Percentiles rank a stretch among this genome's conserved stretches.
phyloP scores from a whole-genome alignment of 2,113 vertebrate genomes.

The Rhabdomys dilectus region DNA sequence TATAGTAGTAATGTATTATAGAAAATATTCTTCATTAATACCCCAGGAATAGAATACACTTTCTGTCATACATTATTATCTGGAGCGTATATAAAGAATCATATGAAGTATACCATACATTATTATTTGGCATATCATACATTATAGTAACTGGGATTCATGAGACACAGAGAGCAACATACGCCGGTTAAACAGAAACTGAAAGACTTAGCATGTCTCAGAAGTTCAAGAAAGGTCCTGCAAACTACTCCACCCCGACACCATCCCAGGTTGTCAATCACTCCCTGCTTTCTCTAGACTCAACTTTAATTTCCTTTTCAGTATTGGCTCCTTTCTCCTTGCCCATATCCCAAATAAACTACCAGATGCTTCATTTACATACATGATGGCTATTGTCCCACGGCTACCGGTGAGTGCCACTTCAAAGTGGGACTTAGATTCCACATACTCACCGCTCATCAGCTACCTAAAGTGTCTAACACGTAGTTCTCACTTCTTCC shows the following conservation, averaged over 20 bases:
- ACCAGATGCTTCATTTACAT: background rate
- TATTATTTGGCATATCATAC: background rate
- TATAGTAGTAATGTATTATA: background rate
- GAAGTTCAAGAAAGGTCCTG: constrained; percentile 22
- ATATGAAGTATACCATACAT: background rate
- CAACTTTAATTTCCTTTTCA: background rate
- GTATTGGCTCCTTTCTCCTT: background rate
- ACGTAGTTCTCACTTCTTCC: background rate
- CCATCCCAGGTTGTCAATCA: background rate
- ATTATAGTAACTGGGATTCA: constrained; percentile 1
- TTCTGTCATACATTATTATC: background rate
- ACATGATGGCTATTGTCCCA: background rate
- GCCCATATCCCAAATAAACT: background rate
- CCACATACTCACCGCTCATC: constrained; percentile 17
- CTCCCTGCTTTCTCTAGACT: background rate
- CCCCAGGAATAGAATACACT: background rate
- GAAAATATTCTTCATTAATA: background rate
- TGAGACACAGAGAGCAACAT: background rate
- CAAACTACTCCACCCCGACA: background rate
- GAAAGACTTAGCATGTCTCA: constrained; percentile 28
- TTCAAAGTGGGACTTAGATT: background rate
- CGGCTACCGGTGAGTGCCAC: background rate
- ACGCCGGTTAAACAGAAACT: background rate
- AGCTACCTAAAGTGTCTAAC: background rate
- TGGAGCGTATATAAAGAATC: too few species aligned